Conservation (phyloP, 2,797 vertebrate species). For the Schizopygopsis malacanthus region DNA sequence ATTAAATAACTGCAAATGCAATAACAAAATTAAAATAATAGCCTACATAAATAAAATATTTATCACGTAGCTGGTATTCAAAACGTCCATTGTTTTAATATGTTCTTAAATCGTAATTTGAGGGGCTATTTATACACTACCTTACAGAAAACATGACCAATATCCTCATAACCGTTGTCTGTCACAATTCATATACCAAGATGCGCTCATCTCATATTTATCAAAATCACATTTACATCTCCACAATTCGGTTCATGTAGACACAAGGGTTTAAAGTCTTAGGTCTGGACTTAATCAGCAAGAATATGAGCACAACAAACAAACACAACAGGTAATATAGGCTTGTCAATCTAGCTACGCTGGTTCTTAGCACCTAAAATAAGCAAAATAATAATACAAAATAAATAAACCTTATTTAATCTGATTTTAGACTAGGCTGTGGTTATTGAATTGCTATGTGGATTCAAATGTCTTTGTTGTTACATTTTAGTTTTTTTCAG, state of each 20-base stretch:
- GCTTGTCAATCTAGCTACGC: background rate
- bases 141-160: background rate
- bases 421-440: background rate
- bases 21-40: background rate
- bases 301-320: background rate
- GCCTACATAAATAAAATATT: background rate
- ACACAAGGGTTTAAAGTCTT: background rate
- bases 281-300: background rate
- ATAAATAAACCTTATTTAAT: background rate
- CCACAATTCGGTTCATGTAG: background rate
- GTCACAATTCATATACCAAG: background rate
- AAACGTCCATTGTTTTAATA: background rate
- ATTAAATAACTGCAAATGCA: background rate
- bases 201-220: background rate
- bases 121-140: background rate
- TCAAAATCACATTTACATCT: conserved; percentile 5
- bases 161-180: background rate
- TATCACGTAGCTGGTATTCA: background rate
- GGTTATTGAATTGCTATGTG: background rate
- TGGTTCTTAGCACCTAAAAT: background rate
- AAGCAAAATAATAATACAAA: background rate
- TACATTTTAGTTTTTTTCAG: background rate
- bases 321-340: background rate
- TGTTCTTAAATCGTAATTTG: background rate
- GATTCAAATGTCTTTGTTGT: background rate